Base-by-base conservation (phyloP, 2,797 vertebrate species). In the Enteromius argenteus region DNA sequence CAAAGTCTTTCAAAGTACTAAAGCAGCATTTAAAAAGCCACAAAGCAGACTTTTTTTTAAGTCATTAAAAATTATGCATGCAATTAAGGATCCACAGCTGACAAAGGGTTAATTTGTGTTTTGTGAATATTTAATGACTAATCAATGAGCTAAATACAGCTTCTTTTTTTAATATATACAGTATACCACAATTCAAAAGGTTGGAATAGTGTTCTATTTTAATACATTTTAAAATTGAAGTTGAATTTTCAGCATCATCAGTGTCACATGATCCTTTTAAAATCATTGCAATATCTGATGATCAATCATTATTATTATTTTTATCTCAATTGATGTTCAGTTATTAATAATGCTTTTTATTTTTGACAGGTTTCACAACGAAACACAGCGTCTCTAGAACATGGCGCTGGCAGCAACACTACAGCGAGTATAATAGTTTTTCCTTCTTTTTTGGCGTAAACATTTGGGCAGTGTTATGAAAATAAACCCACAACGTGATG, bases 51-150 rank as follows among this genome's bases (percentile, higher is more conserved):
- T 11, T 42, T 39, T 39, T 39, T 39, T 8, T 8, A 8, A 67
- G 21, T 39, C 62, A 81, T 86, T 51, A 72, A 76, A 69, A 83
- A 62, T 84, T 75, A 71, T 15, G 15, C 14, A 66, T 44, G 76
- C 66, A 76, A 80, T 83, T 85, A 88, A 72, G 69, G 84, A 86
- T 86, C 64, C 79, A 84, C 46, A 74, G 49, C 19, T 58, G 85
- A 71, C 74, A 60, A 78, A 77, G 80, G 46, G 81, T 85, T 69
- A 58, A 82, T 82, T 83, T 76, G 81, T 77, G 51, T 79, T 82
- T 81, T 66, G 51, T 71, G 62, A 74, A 32, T 80, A 37, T 86
- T 37, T 81, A 79, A 81, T 84, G 79, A 83, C 81, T 81, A 84
- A 84, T 84, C 74, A 84, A 78, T 86, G 62, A 85, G 66, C 58